Evolutionary conservation across 1,140 invertebrate species (phyloP), one percentile per base, ranked within the genome.

Genomic region (Propsilocerus akamusi): DNA sequence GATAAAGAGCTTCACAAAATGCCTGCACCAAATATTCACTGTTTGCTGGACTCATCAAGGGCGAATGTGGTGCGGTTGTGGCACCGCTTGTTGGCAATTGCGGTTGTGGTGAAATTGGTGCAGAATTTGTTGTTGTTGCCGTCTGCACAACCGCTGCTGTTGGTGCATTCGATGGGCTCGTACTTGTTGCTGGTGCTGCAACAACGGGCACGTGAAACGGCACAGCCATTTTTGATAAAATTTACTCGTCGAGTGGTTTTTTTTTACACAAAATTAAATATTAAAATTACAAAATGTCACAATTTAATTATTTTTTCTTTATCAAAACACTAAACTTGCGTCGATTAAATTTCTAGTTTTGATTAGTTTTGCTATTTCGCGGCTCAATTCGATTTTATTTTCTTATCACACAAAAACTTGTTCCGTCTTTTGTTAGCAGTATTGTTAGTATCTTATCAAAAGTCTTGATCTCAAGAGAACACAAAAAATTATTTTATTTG

Each of bases 191-290:
- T 47, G 46, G 24, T 6, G 23, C 23, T 54, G 52, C 59, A 53
- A 53, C 59, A 56, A 62, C 61, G 50, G 62, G 62, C 56, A 62
- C 54, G 58, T 59, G 59, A 59, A 65, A 65, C 56, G 60, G 60
- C 59, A 63, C 60, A 54, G 63, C 63, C 63, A 65, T 65, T 54
- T 46, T 57, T 48, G 34, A 41, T 41, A 20, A 4, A 41, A 20
- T 41, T 11, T 41, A n/a, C n/a, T n/a, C n/a, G n/a, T 41, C 17
- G 17, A 41, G 14, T 20, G 22, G 10, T n/a, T 14, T 7, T 41
- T 41, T 41, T 41, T 20, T 20, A 4, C 12, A 41, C 14, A 41
- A 30, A 14, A 17, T 37, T 37, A 14, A 17, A 20, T 41, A 7
- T 37, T 37, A 37, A n/a, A 34, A 6, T 34, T 5, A 30, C 10